Evolutionary conservation across 1,140 invertebrate species (phyloP).

Genomic region (Aphelinus atriplicis): DNA sequence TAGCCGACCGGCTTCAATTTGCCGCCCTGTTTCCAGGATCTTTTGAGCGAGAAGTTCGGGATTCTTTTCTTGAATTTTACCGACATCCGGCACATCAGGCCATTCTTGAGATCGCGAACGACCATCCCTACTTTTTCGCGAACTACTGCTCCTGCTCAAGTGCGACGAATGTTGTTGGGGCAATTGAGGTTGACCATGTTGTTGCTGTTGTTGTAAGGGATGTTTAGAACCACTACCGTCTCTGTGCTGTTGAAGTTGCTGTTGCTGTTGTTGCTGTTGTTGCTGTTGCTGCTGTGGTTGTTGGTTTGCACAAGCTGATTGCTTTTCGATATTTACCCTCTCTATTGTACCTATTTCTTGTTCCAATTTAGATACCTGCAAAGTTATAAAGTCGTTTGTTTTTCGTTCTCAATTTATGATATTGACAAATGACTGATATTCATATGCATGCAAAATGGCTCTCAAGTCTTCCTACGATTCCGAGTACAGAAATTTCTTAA

Average conservation of each 20-base stretch:
- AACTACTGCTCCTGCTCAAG: conserved; percentile 51
- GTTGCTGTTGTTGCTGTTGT: conserved; percentile 50
- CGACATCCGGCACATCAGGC: conserved; percentile 89
- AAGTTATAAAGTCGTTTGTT: no score
- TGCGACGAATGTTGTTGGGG: conserved; percentile 43
- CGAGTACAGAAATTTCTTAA: no score
- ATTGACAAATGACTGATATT: no score
- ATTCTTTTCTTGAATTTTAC: conserved; percentile 91
- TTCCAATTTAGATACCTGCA: conserved; percentile 75
- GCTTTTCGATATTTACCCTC: conserved; percentile 74
- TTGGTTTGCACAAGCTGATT: conserved; percentile 54
- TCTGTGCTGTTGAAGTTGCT: conserved; percentile 45
- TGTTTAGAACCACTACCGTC: conserved; percentile 45
- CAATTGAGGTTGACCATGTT: conserved; percentile 49
- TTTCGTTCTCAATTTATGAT: no score
- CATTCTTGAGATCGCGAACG: conserved; percentile 86
- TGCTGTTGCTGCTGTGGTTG: conserved; percentile 48
- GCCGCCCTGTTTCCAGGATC: conserved; percentile 86
- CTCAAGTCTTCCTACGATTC: no score
- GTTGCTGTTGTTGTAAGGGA: conserved; percentile 34
- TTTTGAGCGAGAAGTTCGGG: conserved; percentile 89
- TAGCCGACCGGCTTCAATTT: conserved; percentile 84
- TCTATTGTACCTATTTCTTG: conserved; percentile 80
- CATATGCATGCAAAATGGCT: no score
- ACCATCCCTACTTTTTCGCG: conserved; percentile 76